These are phyloP conservation scores for Neomorphus geoffroyi DNA, from an alignment of 2,797 vertebrate genomes.

Conservation along the genomic window DNA sequence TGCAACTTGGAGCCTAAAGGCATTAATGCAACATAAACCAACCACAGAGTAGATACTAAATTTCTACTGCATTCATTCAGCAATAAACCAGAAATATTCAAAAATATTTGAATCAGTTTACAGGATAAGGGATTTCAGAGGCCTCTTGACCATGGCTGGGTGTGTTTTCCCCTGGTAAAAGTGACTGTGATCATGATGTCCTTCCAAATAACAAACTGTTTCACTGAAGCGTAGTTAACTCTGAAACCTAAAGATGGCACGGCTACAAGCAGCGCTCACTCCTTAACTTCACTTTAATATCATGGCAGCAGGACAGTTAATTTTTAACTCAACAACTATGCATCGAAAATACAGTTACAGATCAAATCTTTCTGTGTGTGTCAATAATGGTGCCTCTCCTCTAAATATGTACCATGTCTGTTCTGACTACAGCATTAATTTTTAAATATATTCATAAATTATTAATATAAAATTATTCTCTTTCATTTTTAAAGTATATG, in stretches of 20 bases:
- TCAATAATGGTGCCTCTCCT: neutral
- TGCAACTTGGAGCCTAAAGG: neutral
- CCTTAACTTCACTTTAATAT: neutral
- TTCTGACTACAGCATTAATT: constrained; percentile 29
- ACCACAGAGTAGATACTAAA: neutral
- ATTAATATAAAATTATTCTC: constrained; percentile 16
- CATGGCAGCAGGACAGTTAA: neutral
- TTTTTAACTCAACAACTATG: constrained; percentile 6
- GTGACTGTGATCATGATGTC: rapidly evolving
- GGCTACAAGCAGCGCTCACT: neutral
- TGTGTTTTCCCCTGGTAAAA: neutral
- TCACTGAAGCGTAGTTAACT: neutral
- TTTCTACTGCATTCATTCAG: neutral
- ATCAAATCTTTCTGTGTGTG: neutral
- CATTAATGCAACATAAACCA: neutral
- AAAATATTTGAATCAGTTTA: neutral
- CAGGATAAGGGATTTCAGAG: neutral
- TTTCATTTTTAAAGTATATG: constrained; percentile 10
- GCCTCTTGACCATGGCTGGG: neutral
- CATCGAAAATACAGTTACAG: neutral
- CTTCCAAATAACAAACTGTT: neutral
- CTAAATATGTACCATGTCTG: neutral
- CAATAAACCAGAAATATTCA: neutral
- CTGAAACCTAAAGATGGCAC: neutral
- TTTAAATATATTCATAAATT: constrained; percentile 18